These are phyloP conservation scores for Campylomormyrus tamandua DNA, from an alignment of 2,113 vertebrate species.

Conservation along the genomic window DNA sequence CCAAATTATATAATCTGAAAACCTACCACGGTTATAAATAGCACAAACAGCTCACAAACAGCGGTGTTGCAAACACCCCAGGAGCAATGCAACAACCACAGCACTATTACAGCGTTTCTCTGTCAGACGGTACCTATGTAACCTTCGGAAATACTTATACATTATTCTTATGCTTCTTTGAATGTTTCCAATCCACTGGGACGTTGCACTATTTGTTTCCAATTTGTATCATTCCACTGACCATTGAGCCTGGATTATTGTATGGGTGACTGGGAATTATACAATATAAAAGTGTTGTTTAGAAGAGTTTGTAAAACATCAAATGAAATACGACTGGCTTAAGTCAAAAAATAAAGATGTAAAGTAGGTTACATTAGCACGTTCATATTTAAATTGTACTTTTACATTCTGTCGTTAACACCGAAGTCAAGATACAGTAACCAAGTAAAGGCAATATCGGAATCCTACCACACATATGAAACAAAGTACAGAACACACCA, in stretches of 20 bases:
- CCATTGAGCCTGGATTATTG: neutral
- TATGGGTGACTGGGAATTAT: neutral
- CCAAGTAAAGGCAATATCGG: neutral
- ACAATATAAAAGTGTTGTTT: neutral
- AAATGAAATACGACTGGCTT: neutral
- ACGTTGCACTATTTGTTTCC: neutral
- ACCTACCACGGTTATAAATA: neutral
- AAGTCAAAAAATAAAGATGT: neutral
- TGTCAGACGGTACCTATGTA: neutral
- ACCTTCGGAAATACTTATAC: neutral
- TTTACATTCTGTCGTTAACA: neutral
- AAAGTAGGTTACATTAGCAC: neutral
- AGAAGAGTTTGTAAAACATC: neutral
- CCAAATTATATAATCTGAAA: slow-evolving; percentile 7
- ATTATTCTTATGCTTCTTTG: neutral
- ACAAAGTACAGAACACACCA: neutral
- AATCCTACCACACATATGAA: neutral
- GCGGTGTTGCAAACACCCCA: neutral
- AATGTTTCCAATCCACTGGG: neutral
- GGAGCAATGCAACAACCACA: neutral
- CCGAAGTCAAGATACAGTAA: neutral
- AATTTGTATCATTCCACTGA: neutral
- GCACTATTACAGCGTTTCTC: neutral
- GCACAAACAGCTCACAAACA: neutral
- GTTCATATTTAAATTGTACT: neutral